Evolutionary conservation across 2,113 vertebrate genomes (phyloP), one percentile per base, ranked within the genome.

Genomic region (Nothocercus nigrocapillus): DNA sequence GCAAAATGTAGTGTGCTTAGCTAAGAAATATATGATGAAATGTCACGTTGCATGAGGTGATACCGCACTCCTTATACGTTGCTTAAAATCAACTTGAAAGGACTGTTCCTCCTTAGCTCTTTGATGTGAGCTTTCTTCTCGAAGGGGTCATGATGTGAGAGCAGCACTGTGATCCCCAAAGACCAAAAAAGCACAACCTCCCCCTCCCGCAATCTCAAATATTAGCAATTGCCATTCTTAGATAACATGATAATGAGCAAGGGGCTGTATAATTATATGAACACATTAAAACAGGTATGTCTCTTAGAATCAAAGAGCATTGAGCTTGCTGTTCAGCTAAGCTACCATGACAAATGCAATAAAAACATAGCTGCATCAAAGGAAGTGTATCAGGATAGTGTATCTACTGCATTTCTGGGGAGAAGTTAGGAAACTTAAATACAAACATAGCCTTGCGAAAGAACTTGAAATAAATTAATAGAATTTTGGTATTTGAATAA

Each of bases 261-360:
- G 40, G 82, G 42, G 70, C 21, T 81, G 47, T 88, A 76, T 95
- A 89, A 81, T 95, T 92, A 12, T 64, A 58, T n/a, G 36, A 93
- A 81, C 42, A 13, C n/a, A 13, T 89, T 73, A 53, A 74, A 86
- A 45, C 62, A 91, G 68, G 45, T 66, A 11, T 53, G 58, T 45
- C 74, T 83, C 68, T 30, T 66, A 15, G 47, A 85, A 70, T 58
- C 38, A 63, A 82, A 86, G 40, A 21, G 42, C 67, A 45, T 36
- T 36, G 13, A 18, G 12, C 5, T 22, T 75, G 34, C 49, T 89
- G 22, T 73, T 78, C 49, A 73, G 56, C 82, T 82, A 32, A 87
- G 45, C 59, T 76, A 12, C 69, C 76, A 30, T 44, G 72, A 81
- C 70, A 47, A 32, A 78, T 74, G 53, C 45, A 51, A 21, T 56